phyloP scores from a whole-genome alignment of 1,140 invertebrate genomes.

The Neotoxoptera formosana region DNA sequence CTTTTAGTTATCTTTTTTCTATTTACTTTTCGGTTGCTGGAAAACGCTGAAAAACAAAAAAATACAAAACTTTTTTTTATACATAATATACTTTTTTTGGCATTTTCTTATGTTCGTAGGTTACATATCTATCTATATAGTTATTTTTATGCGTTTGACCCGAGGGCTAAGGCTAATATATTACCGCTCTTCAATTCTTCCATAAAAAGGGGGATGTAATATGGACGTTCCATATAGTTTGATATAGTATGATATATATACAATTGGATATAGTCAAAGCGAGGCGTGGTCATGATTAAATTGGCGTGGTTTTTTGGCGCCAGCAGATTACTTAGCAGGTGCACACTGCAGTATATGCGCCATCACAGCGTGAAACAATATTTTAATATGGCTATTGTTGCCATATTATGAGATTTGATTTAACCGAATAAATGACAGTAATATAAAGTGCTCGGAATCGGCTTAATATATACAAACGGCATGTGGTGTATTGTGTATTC shows the following conservation, averaged over 20 bases:
- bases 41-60: neutral
- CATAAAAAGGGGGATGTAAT: neutral
- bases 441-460: neutral
- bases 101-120: neutral
- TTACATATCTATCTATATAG: neutral
- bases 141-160: neutral
- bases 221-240: neutral
- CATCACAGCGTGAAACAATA: slow-evolving; percentile 6
- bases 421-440: neutral
- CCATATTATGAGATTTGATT: neutral
- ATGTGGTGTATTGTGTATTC: neutral
- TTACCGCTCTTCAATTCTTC: neutral
- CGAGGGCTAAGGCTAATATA: neutral
- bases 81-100: neutral
- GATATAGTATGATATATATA: neutral
- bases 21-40: neutral
- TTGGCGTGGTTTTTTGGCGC: slow-evolving; percentile 28
- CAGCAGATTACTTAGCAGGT: slow-evolving; percentile 37
- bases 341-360: too few species aligned
- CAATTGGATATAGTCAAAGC: neutral
- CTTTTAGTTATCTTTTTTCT: neutral
- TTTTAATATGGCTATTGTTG: neutral
- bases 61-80: neutral
- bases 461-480: neutral
- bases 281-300: slow-evolving; percentile 35